Evolutionary conservation across 2,888 invertebrate genomes (phyloP).

Genomic region (Chrysotoxum bicinctum): DNA sequence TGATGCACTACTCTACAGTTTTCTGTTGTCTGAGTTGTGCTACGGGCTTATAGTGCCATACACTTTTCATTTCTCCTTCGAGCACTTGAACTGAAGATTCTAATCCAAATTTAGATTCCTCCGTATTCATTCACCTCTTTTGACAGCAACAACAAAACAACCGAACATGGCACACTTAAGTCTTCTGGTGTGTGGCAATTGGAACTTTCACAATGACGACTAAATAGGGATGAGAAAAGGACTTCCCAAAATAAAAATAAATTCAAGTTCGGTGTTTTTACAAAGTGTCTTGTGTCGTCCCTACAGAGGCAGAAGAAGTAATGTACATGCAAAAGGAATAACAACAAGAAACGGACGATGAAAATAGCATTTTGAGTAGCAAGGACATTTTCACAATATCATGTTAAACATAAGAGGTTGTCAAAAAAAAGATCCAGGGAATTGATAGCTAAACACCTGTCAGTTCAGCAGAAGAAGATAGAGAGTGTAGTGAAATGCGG

Average conservation of each 20-base stretch:
- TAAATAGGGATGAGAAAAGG: neutral
- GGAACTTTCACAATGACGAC: constrained; percentile 30
- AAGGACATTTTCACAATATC: constrained; percentile 48
- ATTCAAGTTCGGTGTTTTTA: neutral
- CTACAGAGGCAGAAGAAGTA: neutral
- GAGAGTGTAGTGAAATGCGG: constrained; percentile 3
- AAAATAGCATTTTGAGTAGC: constrained; percentile 34
- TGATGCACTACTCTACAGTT: neutral
- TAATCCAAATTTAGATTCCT: constrained; percentile 62
- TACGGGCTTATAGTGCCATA: constrained; percentile 4
- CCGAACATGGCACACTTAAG: constrained; percentile 17
- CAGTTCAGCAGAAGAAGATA: constrained; percentile 10
- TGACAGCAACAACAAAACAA: neutral
- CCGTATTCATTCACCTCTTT: neutral
- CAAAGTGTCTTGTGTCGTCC: neutral
- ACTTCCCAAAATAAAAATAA: neutral
- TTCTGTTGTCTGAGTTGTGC: neutral
- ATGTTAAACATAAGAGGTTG: neutral
- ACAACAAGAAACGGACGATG: constrained; percentile 15
- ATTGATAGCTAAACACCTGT: constrained; percentile 40
- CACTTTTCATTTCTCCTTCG: constrained; percentile 30
- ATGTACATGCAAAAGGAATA: neutral
- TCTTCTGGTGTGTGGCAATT: constrained; percentile 47
- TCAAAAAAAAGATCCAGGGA: constrained; percentile 1
- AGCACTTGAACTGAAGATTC: constrained; percentile 52